A percentile compares a stretch with the other conserved stretches of the same genome.
Evolutionary conservation across 2,113 vertebrate genomes (phyloP).

Genomic region (Leiothrix lutea): DNA sequence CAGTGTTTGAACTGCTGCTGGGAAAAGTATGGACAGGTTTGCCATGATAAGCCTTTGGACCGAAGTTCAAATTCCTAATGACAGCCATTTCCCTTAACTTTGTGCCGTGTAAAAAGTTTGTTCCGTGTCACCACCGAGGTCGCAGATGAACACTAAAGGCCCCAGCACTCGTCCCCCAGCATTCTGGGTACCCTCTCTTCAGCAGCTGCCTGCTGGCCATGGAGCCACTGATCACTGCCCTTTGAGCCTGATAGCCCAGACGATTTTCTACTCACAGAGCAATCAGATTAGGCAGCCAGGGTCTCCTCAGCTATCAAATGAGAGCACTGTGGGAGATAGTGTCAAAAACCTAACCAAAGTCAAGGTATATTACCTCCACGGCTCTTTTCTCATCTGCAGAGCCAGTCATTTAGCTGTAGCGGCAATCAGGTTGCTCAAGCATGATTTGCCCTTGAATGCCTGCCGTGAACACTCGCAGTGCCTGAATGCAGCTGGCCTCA

Average conservation of each 20-base stretch:
- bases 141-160: not conserved
- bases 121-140: not conserved
- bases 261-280: not conserved
- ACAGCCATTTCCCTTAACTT: not conserved
- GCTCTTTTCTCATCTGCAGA: conserved; percentile 8
- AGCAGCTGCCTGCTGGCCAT: not conserved
- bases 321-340: conserved; percentile 18
- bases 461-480: not conserved
- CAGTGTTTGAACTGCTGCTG: not conserved
- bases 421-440: conserved; percentile 50
- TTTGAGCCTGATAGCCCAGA: not conserved
- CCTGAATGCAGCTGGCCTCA: conserved; percentile 43
- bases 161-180: fast-evolving
- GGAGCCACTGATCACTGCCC: not conserved
- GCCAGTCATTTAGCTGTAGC: conserved; percentile 10
- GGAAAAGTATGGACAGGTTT: not conserved
- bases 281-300: not conserved
- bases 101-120: not conserved
- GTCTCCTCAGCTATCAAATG: not conserved
- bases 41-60: not conserved
- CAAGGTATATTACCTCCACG: conserved; percentile 38
- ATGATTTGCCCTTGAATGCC: conserved; percentile 54
- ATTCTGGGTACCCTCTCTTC: not conserved
- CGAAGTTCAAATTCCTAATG: not conserved
- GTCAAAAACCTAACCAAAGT: conserved; percentile 53